Evolutionary conservation across 2,797 vertebrate genomes (phyloP).

Genomic region (Acestrorhynchus altus): DNA sequence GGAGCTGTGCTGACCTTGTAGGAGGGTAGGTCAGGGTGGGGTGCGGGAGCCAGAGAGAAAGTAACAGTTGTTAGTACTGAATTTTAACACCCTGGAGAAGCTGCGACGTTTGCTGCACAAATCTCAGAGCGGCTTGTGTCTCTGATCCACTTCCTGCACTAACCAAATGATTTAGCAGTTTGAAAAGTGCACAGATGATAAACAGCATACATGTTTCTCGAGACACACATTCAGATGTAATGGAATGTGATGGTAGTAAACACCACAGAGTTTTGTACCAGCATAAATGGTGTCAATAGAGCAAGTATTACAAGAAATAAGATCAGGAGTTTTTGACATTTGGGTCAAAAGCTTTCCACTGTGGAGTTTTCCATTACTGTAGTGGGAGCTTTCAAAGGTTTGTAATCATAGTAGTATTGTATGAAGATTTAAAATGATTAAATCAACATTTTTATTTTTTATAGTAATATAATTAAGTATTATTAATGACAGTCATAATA

Average conservation of each 20-base stretch:
- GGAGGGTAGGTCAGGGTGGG: neutral
- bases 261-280: neutral
- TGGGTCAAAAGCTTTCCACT: neutral
- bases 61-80: constrained; percentile 22
- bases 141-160: neutral
- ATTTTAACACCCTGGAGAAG: constrained; percentile 13
- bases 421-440: too few species aligned
- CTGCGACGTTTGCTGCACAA: neutral
- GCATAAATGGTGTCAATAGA: neutral
- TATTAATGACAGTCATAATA: too few species aligned
- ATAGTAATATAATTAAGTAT: too few species aligned
- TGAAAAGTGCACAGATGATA: neutral
- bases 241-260: neutral
- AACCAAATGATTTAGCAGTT: neutral
- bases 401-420: too few species aligned
- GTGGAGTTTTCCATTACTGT: neutral
- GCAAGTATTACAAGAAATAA: neutral
- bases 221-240: neutral
- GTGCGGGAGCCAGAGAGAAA: constrained; percentile 6
- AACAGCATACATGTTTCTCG: neutral
- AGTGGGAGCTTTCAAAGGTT: neutral
- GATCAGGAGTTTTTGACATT: neutral
- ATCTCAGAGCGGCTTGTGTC: neutral
- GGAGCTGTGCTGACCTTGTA: constrained; percentile 63
- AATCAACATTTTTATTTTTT: too few species aligned